Evolutionary conservation across 2,797 vertebrate genomes (phyloP).

Genomic region (Morelia viridis): DNA sequence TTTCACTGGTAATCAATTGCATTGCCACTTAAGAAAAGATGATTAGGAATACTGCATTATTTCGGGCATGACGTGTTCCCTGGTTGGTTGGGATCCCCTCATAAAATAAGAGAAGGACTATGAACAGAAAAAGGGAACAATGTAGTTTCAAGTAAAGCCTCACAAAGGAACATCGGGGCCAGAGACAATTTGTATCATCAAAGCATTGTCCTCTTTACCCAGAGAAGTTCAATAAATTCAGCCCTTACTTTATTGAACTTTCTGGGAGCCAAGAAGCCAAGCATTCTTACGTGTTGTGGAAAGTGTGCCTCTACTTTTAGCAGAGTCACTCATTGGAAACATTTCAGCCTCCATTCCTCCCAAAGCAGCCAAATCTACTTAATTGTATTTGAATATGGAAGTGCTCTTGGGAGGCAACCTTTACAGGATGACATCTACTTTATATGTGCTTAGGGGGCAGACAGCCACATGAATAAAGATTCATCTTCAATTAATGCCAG

Average conservation of each 20-base stretch:
- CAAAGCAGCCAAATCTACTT: not conserved
- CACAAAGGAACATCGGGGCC: not conserved
- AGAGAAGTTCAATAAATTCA: too few species aligned
- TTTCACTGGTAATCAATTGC: not conserved
- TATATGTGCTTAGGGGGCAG: not conserved
- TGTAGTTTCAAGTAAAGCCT: not conserved
- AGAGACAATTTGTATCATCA: too few species aligned
- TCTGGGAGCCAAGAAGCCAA: not conserved
- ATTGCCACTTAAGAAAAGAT: not conserved
- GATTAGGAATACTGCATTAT: not conserved
- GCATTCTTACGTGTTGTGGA: slow-evolving; percentile 11
- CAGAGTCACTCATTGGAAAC: slow-evolving; percentile 9
- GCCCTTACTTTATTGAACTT: too few species aligned
- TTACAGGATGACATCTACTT: not conserved
- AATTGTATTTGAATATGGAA: not conserved
- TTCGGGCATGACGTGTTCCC: not conserved
- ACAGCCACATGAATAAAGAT: not conserved
- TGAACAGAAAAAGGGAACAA: not conserved
- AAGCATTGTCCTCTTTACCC: too few species aligned
- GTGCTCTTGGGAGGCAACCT: not conserved
- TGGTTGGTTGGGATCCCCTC: not conserved
- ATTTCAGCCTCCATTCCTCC: not conserved
- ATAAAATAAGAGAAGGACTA: not conserved
- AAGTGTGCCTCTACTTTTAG: not conserved
- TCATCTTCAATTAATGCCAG: not conserved